Evolutionary conservation across 2,888 invertebrate genomes (phyloP), one percentile per base, ranked within the genome.

Genomic region (Lasioglossum lativentre): DNA sequence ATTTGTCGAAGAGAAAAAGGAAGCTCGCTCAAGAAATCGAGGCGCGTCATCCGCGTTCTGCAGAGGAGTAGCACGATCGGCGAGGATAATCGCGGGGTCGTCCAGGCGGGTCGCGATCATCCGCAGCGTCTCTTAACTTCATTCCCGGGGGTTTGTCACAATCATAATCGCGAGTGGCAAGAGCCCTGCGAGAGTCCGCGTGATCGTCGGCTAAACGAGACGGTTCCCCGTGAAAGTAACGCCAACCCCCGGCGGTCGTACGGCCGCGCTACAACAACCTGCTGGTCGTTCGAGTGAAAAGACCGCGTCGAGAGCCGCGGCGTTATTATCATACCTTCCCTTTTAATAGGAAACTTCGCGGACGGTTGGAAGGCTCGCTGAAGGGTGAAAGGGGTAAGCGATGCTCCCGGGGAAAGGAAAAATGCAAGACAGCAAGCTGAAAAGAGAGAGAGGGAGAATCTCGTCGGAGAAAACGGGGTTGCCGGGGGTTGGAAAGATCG

Each of bases 281-380:
- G 76, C 83, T 84, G 87, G 87, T 90, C 89, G 88, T 88, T 89
- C 84, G 83, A 82, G 88, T 90, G 90, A 90, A 90, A 90, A 90
- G 90, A 90, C 72, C 86, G 88, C 82, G 88, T 85, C 82, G 86
- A 88, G 89, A 88, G 86, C 82, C 88, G 78, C 88, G 87, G 80
- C 85, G 90, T 90, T 90, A 90, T 90, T 90, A 88, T 89, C 86
- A 87, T 86, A 82, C 85, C 90, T 87, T 87, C 87, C 86, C 83
- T 89, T 90, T 90, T 90, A 90, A 90, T 90, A 89, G 89, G 86
- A 90, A 90, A 89, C 91, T 89, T 85, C 84, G 86, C 85, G 88
- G 83, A 83, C 82, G 86, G 85, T 86, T 88, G 80, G 90, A 82
- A 78, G 86, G 70, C 85, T 88, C 85, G 89, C 83, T 84, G 84